Evolutionary conservation across 2,113 vertebrate species (phyloP).

Genomic region (Nothoprocta pentlandii): DNA sequence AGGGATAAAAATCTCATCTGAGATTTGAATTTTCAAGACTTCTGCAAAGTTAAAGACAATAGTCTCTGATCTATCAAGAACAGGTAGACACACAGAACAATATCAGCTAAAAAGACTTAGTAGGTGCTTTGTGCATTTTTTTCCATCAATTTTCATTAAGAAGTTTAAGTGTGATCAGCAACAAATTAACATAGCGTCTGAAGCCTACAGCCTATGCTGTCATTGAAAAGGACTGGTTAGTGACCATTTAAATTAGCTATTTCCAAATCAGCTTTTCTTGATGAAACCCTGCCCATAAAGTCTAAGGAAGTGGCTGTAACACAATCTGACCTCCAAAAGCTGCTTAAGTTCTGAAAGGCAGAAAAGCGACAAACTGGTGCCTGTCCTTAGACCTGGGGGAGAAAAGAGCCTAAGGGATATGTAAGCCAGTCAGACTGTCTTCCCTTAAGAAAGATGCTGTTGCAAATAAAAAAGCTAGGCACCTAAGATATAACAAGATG

Average conservation of each 20-base stretch:
- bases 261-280: neutral
- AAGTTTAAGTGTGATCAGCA: neutral
- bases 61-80: accelerated
- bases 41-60: neutral
- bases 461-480: neutral
- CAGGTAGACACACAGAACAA: neutral
- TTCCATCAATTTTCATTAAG: neutral
- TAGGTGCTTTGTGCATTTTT: neutral
- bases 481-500: neutral
- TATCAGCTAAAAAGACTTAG: neutral
- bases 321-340: neutral
- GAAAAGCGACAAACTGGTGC: neutral
- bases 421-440: neutral
- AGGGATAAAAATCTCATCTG: neutral
- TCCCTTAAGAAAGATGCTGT: neutral
- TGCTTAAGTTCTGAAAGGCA: neutral
- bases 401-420: neutral
- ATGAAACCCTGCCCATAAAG: accelerated
- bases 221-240: neutral
- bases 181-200: neutral
- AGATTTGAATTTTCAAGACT: neutral
- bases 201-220: neutral
- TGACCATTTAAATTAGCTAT: neutral
- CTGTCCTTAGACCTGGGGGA: neutral
- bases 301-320: neutral